Evolutionary conservation across 2,888 invertebrate species (phyloP), one percentile per base, ranked within the genome.

Genomic region (Nebria salina): DNA sequence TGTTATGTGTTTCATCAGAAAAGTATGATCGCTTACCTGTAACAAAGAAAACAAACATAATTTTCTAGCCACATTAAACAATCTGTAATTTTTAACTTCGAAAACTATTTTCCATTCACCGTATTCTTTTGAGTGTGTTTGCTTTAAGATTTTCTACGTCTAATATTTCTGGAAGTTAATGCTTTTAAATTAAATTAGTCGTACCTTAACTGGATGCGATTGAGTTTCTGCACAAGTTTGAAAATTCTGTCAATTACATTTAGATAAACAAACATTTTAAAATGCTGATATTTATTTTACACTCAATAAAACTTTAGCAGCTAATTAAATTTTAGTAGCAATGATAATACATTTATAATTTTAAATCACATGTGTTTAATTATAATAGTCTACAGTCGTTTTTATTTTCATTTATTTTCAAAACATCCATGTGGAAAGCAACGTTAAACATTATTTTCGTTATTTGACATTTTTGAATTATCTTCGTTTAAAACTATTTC

Each of bases 111-210:
- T 26, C 68, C 68, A 8, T 26, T 6, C 8, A 20, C 68, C 1
- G 8, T 15, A 68, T 65, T 3, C 26, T 9, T 68, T 68, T 20
- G 3, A 8, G 8, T 34, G 4, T 3, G 54, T 13, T 54, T 54
- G 54, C 7, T 54, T 54, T 54, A 13, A 54, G 25, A 15, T 72
- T 72, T 72, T 34, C 34, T 72, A 72, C 54, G 4, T 72, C n/a
- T 8, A 5, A 72, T 34, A 72, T 6, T 26, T 72, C n/a, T 34
- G 72, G 41, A 78, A 78, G 78, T 65, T 73, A 42, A 15, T 72
- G 65, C 77, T 78, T 78, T 74, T 54, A 74, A 78, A 78, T 78
- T 74, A 66, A 78, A 74, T 78, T 78, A 73, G 73, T 73, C 74
- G 74, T 78, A 41, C 73, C 41, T 15, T 74, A 74, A 78, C 6